Conservation (phyloP, 2,888 invertebrate species). For the Nymphalis c-album region DNA sequence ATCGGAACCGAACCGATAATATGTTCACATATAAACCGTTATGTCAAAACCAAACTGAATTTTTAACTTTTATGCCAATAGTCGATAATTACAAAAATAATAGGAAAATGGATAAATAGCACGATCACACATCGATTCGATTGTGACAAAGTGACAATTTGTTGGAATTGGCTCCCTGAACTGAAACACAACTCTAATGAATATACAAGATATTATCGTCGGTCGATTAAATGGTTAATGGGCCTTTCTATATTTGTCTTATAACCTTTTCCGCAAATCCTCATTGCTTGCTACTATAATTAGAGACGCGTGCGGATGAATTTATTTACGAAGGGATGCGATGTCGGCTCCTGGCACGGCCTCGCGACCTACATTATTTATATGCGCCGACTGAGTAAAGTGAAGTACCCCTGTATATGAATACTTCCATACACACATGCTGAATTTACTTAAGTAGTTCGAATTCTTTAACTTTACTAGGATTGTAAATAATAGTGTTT, state of each 20-base stretch:
- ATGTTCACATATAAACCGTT: too few relatives aligned
- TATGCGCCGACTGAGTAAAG: conserved; percentile 35
- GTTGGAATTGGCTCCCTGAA: neutral
- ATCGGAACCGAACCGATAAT: too few relatives aligned
- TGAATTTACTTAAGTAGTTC: too few relatives aligned
- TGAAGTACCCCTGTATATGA: conserved; percentile 22
- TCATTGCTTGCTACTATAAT: conserved; percentile 52
- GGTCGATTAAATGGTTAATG: conserved; percentile 31
- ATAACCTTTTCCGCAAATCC: conserved; percentile 38
- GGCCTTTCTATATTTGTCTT: conserved; percentile 30
- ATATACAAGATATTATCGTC: conserved; percentile 4
- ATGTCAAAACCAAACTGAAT: too few relatives aligned
- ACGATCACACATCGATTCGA: too few relatives aligned
- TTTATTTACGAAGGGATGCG: conserved; percentile 62
- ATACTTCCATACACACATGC: conserved; percentile 12
- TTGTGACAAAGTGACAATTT: too few relatives aligned
- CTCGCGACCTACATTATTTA: conserved; percentile 61
- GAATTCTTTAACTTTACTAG: too few relatives aligned
- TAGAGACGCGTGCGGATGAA: conserved; percentile 57
- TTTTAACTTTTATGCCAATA: too few relatives aligned
- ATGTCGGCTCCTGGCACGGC: conserved; percentile 56
- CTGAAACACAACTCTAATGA: neutral
- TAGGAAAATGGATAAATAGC: too few relatives aligned
- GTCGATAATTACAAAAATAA: too few relatives aligned
- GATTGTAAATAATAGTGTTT: too few relatives aligned